These are phyloP conservation scores for Marronus borbonicus DNA, from an alignment of 2,888 invertebrate species.

Conservation along the genomic window DNA sequence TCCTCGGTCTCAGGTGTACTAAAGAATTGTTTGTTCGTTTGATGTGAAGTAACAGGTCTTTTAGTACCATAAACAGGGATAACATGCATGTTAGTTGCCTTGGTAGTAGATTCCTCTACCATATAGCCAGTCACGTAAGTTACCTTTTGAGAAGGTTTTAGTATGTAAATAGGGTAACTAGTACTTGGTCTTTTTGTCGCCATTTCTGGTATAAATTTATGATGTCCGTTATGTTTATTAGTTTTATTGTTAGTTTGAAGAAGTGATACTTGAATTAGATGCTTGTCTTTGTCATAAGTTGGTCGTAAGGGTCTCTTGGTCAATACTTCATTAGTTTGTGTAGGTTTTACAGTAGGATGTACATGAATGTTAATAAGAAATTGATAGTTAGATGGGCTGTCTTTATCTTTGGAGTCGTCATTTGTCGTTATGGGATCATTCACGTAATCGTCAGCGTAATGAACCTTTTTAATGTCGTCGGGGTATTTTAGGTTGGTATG, in stretches of 20 bases:
- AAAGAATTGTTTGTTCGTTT: background rate
- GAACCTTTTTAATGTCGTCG: constrained; percentile 23
- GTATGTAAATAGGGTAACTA: constrained; percentile 48
- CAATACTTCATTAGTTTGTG: constrained; percentile 9
- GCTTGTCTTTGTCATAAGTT: constrained; percentile 16
- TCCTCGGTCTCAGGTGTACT: constrained; percentile 17
- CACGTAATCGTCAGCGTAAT: constrained; percentile 27
- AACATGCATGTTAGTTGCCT: constrained; percentile 35
- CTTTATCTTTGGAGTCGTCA: background rate
- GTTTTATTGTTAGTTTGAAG: constrained; percentile 35
- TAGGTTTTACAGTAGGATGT: constrained; percentile 47
- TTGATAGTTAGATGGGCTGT: constrained; percentile 53
- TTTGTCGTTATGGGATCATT: constrained; percentile 19
- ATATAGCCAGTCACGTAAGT: constrained; percentile 49
- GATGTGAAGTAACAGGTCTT: background rate
- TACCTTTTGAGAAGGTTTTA: constrained; percentile 27
- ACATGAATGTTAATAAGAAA: constrained; percentile 60
- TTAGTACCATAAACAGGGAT: constrained; percentile 36
- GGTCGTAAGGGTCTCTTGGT: constrained; percentile 7
- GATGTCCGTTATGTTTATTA: constrained; percentile 7
- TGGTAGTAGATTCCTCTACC: constrained; percentile 44
- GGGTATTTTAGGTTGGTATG: constrained; percentile 9
- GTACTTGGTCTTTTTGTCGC: constrained; percentile 29
- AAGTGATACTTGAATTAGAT: constrained; percentile 26
- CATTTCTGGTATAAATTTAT: constrained; percentile 1